Percentiles rank a stretch among this genome's conserved stretches.
Evolutionary conservation across 2,113 vertebrate species (phyloP).

Genomic region (Dasyprocta punctata): DNA sequence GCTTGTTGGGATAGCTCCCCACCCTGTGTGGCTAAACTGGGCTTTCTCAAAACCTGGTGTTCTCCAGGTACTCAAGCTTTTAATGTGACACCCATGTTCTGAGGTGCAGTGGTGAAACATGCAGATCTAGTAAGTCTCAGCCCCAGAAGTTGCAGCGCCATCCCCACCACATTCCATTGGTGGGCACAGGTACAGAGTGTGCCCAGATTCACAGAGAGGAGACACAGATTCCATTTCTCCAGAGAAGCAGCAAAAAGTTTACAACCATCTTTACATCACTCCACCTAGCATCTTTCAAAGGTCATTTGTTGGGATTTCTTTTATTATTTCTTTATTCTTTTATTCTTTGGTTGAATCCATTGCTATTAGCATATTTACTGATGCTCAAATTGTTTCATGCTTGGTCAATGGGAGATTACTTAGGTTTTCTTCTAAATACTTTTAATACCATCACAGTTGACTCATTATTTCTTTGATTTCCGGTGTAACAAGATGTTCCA

Average conservation of each 20-base stretch:
- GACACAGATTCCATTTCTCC: not conserved
- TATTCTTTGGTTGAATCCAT: not conserved
- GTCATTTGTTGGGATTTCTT: not conserved
- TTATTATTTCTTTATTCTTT: not conserved
- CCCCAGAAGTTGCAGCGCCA: not conserved
- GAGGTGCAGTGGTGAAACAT: not conserved
- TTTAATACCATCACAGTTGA: not conserved
- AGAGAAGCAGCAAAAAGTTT: not conserved
- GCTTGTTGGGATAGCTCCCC: not conserved
- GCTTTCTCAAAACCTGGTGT: not conserved
- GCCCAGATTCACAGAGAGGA: not conserved
- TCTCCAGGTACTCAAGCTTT: not conserved
- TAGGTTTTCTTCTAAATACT: not conserved
- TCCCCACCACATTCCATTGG: not conserved
- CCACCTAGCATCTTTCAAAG: not conserved
- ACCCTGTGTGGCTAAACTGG: not conserved
- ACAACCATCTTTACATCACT: not conserved
- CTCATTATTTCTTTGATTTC: not conserved
- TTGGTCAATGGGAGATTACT: not conserved
- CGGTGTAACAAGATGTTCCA: not conserved
- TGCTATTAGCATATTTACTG: not conserved
- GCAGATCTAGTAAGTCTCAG: not conserved
- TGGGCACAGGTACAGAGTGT: not conserved
- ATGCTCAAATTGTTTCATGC: not conserved
- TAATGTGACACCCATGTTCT: not conserved